Percentiles rank a stretch among this genome's conserved stretches.
Evolutionary conservation across 2,888 invertebrate genomes (phyloP).

Genomic region (Hirtodrosophila histrioides): DNA sequence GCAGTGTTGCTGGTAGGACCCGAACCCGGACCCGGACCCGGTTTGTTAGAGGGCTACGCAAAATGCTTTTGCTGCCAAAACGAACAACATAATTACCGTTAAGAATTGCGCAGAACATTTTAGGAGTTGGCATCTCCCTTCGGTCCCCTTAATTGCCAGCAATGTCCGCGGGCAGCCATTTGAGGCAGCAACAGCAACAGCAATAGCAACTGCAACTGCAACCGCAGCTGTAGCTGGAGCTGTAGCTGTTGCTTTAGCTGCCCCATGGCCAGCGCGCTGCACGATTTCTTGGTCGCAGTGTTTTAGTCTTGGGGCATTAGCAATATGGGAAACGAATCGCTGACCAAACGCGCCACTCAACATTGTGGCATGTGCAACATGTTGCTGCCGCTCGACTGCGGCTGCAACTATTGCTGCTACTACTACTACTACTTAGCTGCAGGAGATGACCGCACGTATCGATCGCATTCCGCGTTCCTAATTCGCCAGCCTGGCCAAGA

Average conservation of each 20-base stretch:
- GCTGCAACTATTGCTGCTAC: constrained; percentile 25
- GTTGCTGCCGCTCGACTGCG: constrained; percentile 49
- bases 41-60: constrained; percentile 70
- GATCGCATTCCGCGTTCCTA: constrained; percentile 81
- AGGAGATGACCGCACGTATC: constrained; percentile 77
- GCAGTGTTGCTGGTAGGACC: no score
- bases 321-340: constrained; percentile 80
- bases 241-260: no score
- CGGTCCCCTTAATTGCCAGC: constrained; percentile 73
- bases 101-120: constrained; percentile 72
- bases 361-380: constrained; percentile 78
- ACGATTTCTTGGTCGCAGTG: constrained; percentile 37
- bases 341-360: constrained; percentile 69
- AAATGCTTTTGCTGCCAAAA: constrained; percentile 78
- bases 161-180: constrained; percentile 65
- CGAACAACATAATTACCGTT: constrained; percentile 80
- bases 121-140: constrained; percentile 18
- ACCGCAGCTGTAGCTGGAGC: constrained; percentile 4
- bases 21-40: no score
- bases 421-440: constrained; percentile 61
- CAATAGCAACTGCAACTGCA: constrained; percentile 20
- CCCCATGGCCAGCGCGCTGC: constrained; percentile 32
- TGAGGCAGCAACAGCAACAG: constrained; percentile 49
- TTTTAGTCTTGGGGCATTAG: constrained; percentile 61
- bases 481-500: constrained; percentile 73